A percentile compares a stretch with the other conserved stretches of the same genome.
These are phyloP conservation scores for Luffia ferchaultella DNA, from an alignment of 2,888 invertebrate species.

Conservation along the genomic window DNA sequence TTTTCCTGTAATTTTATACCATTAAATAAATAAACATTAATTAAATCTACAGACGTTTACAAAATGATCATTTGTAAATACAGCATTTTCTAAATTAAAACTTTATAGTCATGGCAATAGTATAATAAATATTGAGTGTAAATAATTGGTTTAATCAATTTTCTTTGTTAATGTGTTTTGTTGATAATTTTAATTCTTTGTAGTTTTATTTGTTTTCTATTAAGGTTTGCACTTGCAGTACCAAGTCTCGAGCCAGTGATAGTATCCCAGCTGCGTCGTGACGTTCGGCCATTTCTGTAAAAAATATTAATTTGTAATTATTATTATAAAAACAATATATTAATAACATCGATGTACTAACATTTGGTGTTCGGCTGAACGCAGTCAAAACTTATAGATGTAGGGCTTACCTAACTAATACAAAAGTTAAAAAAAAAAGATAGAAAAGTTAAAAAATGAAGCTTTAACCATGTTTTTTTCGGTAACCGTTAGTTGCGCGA, in stretches of 20 bases:
- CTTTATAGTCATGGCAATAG: constrained; percentile 1
- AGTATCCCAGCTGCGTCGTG: constrained; percentile 88
- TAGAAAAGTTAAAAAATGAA: no score
- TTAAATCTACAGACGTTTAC: no score
- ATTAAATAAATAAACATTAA: no score
- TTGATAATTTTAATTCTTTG: background rate
- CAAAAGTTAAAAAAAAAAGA: no score
- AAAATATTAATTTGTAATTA: constrained; percentile 2
- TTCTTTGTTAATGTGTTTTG: background rate
- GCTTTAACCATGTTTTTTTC: no score
- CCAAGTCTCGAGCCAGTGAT: constrained; percentile 84
- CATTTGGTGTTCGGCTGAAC: background rate
- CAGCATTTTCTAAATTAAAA: constrained; percentile 3
- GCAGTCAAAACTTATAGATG: background rate
- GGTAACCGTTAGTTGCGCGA: no score
- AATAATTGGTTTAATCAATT: constrained; percentile 1
- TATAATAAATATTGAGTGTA: constrained; percentile 1
- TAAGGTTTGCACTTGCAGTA: constrained; percentile 87
- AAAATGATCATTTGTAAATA: no score
- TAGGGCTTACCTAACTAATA: no score
- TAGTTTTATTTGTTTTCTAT: constrained; percentile 85
- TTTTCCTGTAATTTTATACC: no score
- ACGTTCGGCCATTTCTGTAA: constrained; percentile 95
- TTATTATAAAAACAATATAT: background rate
- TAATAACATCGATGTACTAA: no score